These are phyloP conservation scores for Sinelater perroti DNA, from an alignment of 2,888 invertebrate species.

Conservation along the genomic window DNA sequence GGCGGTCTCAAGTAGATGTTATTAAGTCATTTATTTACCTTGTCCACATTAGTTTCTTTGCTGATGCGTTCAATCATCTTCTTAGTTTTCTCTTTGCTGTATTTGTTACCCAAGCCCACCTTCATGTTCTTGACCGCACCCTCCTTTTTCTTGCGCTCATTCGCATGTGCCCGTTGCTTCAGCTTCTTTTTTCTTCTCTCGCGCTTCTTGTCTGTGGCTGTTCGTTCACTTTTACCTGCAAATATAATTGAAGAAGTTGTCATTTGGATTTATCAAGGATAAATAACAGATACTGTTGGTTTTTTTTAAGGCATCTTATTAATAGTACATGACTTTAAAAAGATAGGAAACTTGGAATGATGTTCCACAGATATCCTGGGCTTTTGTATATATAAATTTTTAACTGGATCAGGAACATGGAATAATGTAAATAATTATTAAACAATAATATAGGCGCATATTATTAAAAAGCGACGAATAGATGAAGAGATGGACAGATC, in stretches of 20 bases:
- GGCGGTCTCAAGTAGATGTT: not conserved
- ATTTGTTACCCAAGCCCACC: conserved; percentile 65
- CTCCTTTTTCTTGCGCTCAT: conserved; percentile 82
- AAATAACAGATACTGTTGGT: too few relatives aligned
- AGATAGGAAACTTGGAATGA: too few relatives aligned
- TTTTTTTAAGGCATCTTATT: too few relatives aligned
- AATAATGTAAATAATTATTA: too few relatives aligned
- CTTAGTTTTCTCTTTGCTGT: conserved; percentile 66
- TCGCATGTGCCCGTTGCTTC: conserved; percentile 86
- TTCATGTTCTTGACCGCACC: conserved; percentile 62
- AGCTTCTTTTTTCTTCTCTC: conserved; percentile 87
- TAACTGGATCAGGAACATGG: too few relatives aligned
- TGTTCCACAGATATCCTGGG: too few relatives aligned
- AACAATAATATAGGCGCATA: too few relatives aligned
- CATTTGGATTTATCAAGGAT: too few relatives aligned
- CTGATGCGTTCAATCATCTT: conserved; percentile 70
- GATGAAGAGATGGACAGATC: too few relatives aligned
- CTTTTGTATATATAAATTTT: too few relatives aligned
- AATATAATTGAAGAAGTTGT: conserved; percentile 36
- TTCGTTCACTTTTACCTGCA: conserved; percentile 77
- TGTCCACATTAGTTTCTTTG: conserved; percentile 71
- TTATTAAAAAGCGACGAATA: too few relatives aligned
- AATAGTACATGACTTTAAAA: too few relatives aligned
- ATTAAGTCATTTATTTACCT: conserved; percentile 57
- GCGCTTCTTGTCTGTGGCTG: conserved; percentile 87